These are phyloP conservation scores for Pachliopta kotzebuea DNA, from an alignment of 2,888 invertebrate species.

Conservation along the genomic window DNA sequence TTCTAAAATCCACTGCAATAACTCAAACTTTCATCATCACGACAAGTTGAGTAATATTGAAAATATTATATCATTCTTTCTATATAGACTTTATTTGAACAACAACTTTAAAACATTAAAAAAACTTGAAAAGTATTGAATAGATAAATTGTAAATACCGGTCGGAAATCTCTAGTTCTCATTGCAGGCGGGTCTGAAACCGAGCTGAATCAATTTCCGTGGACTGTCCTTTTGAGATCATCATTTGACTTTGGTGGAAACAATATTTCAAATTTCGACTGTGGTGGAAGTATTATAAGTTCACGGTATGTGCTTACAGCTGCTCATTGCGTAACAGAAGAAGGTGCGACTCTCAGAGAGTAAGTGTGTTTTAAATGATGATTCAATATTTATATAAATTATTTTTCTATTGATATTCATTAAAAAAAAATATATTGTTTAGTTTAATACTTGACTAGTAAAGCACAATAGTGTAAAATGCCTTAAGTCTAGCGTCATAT, in stretches of 20 bases:
- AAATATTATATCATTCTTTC: too few relatives aligned
- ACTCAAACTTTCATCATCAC: too few relatives aligned
- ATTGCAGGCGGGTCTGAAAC: constrained; percentile 61
- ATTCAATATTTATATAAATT: too few relatives aligned
- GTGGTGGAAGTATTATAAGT: constrained; percentile 69
- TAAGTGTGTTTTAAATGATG: constrained; percentile 36
- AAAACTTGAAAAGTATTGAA: background rate
- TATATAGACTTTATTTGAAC: too few relatives aligned
- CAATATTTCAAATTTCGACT: constrained; percentile 48
- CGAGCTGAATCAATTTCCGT: constrained; percentile 63
- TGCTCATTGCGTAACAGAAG: constrained; percentile 61
- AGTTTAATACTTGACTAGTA: too few relatives aligned
- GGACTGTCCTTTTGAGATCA: constrained; percentile 60
- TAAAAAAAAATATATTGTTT: too few relatives aligned
- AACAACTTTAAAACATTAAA: background rate
- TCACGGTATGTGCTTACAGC: constrained; percentile 62
- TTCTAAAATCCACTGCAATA: too few relatives aligned
- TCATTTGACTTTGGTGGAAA: constrained; percentile 49
- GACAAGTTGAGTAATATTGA: too few relatives aligned
- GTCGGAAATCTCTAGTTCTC: background rate
- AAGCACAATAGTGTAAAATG: too few relatives aligned
- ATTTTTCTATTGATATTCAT: too few relatives aligned
- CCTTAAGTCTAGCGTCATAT: too few relatives aligned
- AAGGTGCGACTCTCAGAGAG: constrained; percentile 46
- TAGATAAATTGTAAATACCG: background rate